Evolutionary conservation across 2,113 vertebrate genomes (phyloP).

Genomic region (Hymenochirus boettgeri): DNA sequence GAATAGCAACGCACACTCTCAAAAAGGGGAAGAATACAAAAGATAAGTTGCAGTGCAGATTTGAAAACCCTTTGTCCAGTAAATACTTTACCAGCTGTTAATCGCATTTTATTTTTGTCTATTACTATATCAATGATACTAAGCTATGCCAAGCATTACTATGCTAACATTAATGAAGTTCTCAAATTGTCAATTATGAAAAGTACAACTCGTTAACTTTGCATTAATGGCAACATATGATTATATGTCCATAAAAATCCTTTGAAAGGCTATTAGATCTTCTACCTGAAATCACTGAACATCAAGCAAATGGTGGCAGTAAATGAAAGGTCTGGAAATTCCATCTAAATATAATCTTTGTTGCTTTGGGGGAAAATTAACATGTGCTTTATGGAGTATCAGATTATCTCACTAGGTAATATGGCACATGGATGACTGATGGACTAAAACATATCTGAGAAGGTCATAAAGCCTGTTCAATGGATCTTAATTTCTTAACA

Average conservation of each 20-base stretch:
- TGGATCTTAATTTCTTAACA: too few species aligned
- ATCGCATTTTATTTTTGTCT: too few species aligned
- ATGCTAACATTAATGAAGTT: background rate
- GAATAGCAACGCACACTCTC: too few species aligned
- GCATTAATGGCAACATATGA: slow-evolving; percentile 54
- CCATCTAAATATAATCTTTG: slow-evolving; percentile 32
- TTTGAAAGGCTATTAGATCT: slow-evolving; percentile 46
- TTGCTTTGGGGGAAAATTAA: slow-evolving; percentile 44
- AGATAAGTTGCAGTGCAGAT: too few species aligned
- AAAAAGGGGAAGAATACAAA: too few species aligned
- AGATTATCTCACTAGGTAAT: slow-evolving; percentile 32
- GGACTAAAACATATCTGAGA: too few species aligned
- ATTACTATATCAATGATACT: too few species aligned
- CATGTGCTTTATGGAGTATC: slow-evolving; percentile 42
- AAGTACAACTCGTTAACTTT: slow-evolving; percentile 43
- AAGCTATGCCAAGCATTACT: background rate
- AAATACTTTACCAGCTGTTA: too few species aligned
- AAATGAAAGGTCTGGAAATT: slow-evolving; percentile 40
- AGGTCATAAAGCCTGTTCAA: too few species aligned
- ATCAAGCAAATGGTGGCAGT: slow-evolving; percentile 48
- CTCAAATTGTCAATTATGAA: slow-evolving; percentile 16
- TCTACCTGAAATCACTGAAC: slow-evolving; percentile 50
- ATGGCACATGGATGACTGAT: too few species aligned
- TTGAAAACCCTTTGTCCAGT: too few species aligned
- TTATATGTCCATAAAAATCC: slow-evolving; percentile 47